These are phyloP conservation scores for Zosterops borbonicus DNA, from an alignment of 2,113 vertebrate genomes.

Conservation along the genomic window DNA sequence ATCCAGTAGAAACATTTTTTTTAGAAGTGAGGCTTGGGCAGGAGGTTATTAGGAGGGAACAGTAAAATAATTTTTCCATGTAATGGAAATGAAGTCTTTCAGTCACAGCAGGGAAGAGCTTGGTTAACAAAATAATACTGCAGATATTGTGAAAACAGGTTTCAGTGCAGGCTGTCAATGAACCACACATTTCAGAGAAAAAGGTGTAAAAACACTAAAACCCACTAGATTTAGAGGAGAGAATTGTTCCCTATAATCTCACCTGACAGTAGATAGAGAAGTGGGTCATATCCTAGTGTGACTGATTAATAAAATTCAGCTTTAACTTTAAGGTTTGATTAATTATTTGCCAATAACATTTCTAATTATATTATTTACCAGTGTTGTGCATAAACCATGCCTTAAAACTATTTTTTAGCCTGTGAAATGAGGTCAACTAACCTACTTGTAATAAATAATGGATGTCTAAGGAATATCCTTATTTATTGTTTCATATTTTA, in stretches of 20 bases:
- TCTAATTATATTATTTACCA: background rate
- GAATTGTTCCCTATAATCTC: background rate
- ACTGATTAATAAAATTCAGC: background rate
- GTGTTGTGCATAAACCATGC: background rate
- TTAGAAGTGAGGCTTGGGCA: background rate
- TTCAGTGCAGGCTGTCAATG: background rate
- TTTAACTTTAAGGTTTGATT: background rate
- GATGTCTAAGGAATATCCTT: background rate
- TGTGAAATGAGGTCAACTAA: background rate
- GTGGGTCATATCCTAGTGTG: background rate
- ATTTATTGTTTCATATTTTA: background rate
- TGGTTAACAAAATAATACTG: background rate
- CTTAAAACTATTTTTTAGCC: background rate
- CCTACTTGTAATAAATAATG: background rate
- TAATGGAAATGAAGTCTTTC: background rate
- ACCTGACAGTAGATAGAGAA: background rate
- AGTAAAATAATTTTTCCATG: background rate
- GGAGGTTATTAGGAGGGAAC: background rate
- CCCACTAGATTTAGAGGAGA: background rate
- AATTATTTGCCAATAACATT: background rate
- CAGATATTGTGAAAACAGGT: background rate
- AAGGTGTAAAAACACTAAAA: background rate
- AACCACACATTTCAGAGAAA: background rate
- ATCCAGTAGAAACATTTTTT: background rate
- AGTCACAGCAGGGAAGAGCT: background rate